phyloP scores from a whole-genome alignment of 1,140 invertebrate species.

The Drosophila chauvacae region DNA sequence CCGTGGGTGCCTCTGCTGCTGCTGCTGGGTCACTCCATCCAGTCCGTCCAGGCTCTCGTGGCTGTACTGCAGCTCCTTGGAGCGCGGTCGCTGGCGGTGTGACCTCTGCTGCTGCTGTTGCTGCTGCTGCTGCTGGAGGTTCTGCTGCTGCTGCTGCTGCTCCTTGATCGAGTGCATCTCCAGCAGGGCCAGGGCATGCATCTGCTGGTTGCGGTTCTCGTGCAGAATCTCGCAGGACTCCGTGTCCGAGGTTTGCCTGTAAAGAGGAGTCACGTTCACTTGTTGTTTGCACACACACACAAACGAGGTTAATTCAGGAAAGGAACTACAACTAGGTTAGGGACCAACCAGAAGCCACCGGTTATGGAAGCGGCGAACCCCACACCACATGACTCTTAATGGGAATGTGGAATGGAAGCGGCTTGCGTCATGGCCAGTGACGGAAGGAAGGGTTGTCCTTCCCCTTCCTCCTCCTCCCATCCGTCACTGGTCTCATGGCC shows the following conservation, averaged over 20 bases:
- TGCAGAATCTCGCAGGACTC: slow-evolving; percentile 84
- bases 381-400: slow-evolving; percentile 20
- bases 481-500: slow-evolving; percentile 18
- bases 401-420: slow-evolving; percentile 33
- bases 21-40: slow-evolving; percentile 44
- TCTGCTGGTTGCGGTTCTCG: slow-evolving; percentile 77
- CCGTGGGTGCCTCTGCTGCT: slow-evolving; percentile 54
- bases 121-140: slow-evolving; percentile 28
- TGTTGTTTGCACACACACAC: too few species aligned
- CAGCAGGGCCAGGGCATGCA: slow-evolving; percentile 68
- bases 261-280: neutral
- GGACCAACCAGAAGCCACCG: slow-evolving; percentile 10
- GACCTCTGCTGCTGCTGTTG: slow-evolving; percentile 40
- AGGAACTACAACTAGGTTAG: neutral
- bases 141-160: slow-evolving; percentile 21
- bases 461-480: neutral
- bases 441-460: neutral
- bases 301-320: neutral
- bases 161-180: slow-evolving; percentile 59
- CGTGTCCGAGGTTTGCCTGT: slow-evolving; percentile 84
- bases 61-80: slow-evolving; percentile 78
- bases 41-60: slow-evolving; percentile 75
- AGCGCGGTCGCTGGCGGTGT: slow-evolving; percentile 75
- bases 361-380: slow-evolving; percentile 33
- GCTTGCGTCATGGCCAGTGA: slow-evolving; percentile 17